phyloP scores from a whole-genome alignment of 2,113 vertebrate species.

The Calyptomena viridis region DNA sequence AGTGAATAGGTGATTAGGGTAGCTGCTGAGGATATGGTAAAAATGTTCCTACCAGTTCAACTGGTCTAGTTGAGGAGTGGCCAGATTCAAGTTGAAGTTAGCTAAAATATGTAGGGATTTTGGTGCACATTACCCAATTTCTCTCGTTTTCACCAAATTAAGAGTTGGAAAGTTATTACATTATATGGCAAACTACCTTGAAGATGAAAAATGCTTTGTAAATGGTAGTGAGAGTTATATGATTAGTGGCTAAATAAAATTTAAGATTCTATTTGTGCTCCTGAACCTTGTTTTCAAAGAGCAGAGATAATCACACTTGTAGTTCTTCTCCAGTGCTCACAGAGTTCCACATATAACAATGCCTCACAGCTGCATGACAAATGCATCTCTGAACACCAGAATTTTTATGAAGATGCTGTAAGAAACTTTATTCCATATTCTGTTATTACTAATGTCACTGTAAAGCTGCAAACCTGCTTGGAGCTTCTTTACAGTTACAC shows the following conservation, averaged over 20 bases:
- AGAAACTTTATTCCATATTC: not conserved
- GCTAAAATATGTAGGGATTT: not conserved
- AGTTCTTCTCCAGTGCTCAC: not conserved
- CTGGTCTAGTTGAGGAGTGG: not conserved
- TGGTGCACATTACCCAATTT: not conserved
- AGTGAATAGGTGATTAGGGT: not conserved
- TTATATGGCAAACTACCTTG: not conserved
- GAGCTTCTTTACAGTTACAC: not conserved
- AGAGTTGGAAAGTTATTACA: not conserved
- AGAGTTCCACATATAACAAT: not conserved
- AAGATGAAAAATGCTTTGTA: not conserved
- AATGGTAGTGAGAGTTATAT: not conserved
- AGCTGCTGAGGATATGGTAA: not conserved
- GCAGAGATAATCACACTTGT: not conserved
- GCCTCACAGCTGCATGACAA: not conserved
- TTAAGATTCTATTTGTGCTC: not conserved
- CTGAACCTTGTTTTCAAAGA: not conserved
- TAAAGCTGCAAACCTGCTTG: not conserved
- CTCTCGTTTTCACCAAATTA: not conserved
- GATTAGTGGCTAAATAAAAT: not conserved
- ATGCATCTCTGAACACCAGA: not conserved
- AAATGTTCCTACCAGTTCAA: not conserved
- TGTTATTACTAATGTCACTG: not conserved
- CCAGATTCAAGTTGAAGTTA: not conserved
- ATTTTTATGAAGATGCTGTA: not conserved